Evolutionary conservation across 2,797 vertebrate species (phyloP).

Genomic region (Ctenopoma kingsleyae): DNA sequence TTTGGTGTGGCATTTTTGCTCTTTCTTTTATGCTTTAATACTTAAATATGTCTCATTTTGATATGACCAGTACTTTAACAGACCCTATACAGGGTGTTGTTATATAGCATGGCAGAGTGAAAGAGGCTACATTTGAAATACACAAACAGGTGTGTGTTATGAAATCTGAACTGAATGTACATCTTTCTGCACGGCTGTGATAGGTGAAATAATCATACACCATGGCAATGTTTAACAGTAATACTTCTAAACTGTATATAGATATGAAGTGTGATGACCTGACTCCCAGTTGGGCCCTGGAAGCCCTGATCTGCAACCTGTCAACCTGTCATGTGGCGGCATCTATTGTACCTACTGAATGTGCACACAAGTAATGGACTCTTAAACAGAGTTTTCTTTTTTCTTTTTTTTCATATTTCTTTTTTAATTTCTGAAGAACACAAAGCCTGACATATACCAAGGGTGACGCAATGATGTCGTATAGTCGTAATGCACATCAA

Average conservation of each 20-base stretch:
- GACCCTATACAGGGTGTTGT: constrained; percentile 48
- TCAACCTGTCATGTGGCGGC: constrained; percentile 31
- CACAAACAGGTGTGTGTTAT: constrained; percentile 65
- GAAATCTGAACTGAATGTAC: constrained; percentile 44
- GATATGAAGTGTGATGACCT: constrained; percentile 56
- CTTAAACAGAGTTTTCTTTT: constrained; percentile 56
- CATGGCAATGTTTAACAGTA: constrained; percentile 56
- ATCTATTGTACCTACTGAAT: constrained; percentile 66
- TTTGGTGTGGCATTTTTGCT: constrained; percentile 75
- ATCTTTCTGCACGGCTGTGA: constrained; percentile 51
- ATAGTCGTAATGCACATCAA: constrained; percentile 85
- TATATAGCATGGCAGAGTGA: constrained; percentile 68
- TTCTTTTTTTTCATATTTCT: constrained; percentile 43
- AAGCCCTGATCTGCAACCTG: constrained; percentile 52
- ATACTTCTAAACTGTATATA: constrained; percentile 73
- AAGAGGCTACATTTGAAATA: constrained; percentile 78
- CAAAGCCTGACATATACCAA: constrained; percentile 79
- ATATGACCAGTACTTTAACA: constrained; percentile 67
- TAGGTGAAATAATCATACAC: constrained; percentile 57
- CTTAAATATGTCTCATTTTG: constrained; percentile 79
- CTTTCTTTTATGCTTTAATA: constrained; percentile 79
- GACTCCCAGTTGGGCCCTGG: constrained; percentile 34
- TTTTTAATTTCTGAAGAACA: constrained; percentile 70
- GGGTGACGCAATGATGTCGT: constrained; percentile 75
- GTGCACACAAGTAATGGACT: constrained; percentile 68